phyloP scores from a whole-genome alignment of 1,140 invertebrate species.

The Oppia nitens region DNA sequence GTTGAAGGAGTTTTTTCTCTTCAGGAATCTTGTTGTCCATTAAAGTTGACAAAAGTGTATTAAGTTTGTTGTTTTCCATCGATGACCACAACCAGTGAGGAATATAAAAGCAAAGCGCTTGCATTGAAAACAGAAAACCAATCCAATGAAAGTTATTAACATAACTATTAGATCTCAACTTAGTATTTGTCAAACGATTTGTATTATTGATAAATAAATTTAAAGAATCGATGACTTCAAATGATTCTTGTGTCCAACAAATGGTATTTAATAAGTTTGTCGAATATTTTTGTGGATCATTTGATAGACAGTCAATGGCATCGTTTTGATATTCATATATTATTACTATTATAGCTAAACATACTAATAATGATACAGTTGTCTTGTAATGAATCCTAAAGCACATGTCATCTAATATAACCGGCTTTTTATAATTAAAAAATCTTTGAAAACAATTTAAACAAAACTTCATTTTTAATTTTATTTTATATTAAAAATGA shows the following conservation, averaged over 20 bases:
- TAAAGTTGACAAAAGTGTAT: not conserved
- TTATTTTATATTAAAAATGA: too few species aligned
- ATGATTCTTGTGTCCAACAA: not conserved
- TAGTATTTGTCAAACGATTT: too few species aligned
- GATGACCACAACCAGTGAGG: not conserved
- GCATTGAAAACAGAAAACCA: not conserved
- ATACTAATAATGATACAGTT: not conserved
- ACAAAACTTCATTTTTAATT: too few species aligned
- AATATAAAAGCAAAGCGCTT: not conserved
- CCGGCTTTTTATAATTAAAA: too few species aligned
- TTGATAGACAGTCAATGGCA: not conserved
- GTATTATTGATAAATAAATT: too few species aligned
- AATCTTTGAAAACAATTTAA: too few species aligned
- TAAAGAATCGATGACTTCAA: not conserved
- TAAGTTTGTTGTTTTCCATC: not conserved
- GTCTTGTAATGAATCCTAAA: not conserved
- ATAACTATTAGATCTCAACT: too few species aligned
- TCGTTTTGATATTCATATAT: not conserved
- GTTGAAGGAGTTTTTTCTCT: not conserved
- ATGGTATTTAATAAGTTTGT: not conserved
- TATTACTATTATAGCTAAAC: not conserved
- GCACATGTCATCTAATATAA: not conserved
- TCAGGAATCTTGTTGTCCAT: not conserved
- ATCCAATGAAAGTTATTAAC: not conserved
- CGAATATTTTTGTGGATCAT: not conserved